Base-by-base conservation (phyloP, 1,140 invertebrate species). In the Penaeus chinensis region DNA sequence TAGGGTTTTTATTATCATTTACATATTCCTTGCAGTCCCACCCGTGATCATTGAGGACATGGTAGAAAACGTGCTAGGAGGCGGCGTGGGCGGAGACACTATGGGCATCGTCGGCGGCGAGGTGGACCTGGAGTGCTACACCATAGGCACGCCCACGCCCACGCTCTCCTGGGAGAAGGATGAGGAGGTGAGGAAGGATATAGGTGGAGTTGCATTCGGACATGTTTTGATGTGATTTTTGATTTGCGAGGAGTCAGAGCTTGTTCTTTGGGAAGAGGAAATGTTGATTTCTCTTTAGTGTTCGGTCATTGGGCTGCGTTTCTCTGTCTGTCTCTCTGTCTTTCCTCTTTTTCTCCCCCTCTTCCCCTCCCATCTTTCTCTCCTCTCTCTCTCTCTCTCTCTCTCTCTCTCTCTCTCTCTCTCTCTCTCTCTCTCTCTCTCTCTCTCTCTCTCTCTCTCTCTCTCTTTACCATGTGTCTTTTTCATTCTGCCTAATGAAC, bases 111-210 rank as follows among this genome's bases (percentile, higher is more conserved):
- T 92, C 89, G 91, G 90, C 37, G 90, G 91, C 82, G 90, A 91
- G 84, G 91, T 91, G 60, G 90, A 93, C 42, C 90, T 92, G 24
- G 91, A 93, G 60, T 91, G 91, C 62, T 90, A 91, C 85, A 92
- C 93, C 27, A 85, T 91, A 79, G 91, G 93, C 16, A 89, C 87
- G 24, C 93, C 94, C 80, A 91, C 91, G 47, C 93, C 92, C 22
- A 81, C 79, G 1, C 85, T 92, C 24, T 87, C 82, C 24, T 92
- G 92, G 92, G 86, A 85, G 24, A 91, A 90, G 81, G 90, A 91
- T 90, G 90, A 87, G 32, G 71, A 74, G 19, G 84, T 86, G 19
- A 80, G 84, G 47, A 24, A 27, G 24, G 37, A 79, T 11, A 24
- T 54, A 8, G 32, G 54, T 47, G 13, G n/a, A n/a, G 24, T 2